Conservation (phyloP, 2,113 vertebrate genomes). For the Zingel zingel region DNA sequence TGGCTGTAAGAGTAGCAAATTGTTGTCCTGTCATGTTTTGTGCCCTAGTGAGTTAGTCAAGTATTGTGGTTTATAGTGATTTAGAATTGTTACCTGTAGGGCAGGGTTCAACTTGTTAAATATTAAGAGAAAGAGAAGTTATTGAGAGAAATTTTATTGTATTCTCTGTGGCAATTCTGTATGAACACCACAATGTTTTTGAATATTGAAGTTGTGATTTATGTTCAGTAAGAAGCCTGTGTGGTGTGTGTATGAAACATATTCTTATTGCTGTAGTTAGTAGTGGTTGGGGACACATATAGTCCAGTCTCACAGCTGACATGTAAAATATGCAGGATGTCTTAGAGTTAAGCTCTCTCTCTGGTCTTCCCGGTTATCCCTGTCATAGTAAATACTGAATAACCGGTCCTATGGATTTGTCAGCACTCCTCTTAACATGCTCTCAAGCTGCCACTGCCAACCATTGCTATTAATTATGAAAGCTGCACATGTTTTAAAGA, state of each 20-base stretch:
- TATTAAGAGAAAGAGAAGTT: not conserved
- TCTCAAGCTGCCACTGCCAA: constrained; percentile 35
- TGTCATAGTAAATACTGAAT: constrained; percentile 48
- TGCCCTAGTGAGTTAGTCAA: not conserved
- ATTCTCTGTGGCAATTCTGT: not conserved
- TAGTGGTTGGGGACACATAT: not conserved
- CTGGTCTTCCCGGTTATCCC: constrained; percentile 31
- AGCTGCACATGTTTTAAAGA: constrained; percentile 39
- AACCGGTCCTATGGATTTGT: constrained; percentile 63
- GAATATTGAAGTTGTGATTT: not conserved
- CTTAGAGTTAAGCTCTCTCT: constrained; percentile 49
- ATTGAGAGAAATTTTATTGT: not conserved
- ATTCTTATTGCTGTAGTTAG: not conserved
- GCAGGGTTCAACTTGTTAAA: not conserved
- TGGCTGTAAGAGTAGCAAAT: constrained; percentile 28
- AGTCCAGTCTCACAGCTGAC: constrained; percentile 29
- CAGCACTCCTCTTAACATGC: constrained; percentile 47
- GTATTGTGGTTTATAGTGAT: constrained; percentile 1
- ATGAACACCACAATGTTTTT: not conserved
- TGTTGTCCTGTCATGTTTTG: constrained; percentile 13
- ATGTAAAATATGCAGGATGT: constrained; percentile 37
- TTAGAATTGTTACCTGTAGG: not conserved
- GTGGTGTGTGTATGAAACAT: constrained; percentile 1
- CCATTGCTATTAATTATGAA: constrained; percentile 38
- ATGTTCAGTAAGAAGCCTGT: not conserved